A percentile compares a stretch with the other conserved stretches of the same genome.
These are phyloP conservation scores for Anthrax anthrax DNA, from an alignment of 2,888 invertebrate species.

Conservation along the genomic window DNA sequence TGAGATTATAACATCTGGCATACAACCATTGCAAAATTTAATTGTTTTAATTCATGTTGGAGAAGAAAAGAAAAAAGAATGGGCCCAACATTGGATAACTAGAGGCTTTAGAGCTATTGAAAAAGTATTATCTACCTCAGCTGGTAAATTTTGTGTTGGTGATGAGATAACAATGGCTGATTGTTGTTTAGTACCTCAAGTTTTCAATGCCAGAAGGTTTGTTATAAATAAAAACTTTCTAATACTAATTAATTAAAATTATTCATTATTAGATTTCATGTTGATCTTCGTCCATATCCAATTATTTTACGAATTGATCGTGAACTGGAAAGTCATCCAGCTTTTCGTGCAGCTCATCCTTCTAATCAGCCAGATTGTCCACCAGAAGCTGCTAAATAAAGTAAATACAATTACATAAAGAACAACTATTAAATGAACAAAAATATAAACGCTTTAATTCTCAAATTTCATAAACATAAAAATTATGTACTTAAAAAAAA, in stretches of 20 bases:
- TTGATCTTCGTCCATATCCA: slow-evolving; percentile 79
- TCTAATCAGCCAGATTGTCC: slow-evolving; percentile 91
- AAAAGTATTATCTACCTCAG: slow-evolving; percentile 63
- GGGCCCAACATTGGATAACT: slow-evolving; percentile 88
- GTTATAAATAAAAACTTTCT: background rate
- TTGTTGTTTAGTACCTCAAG: slow-evolving; percentile 88
- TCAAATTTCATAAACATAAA: too few species aligned
- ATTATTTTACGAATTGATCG: slow-evolving; percentile 77
- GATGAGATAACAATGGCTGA: slow-evolving; percentile 90
- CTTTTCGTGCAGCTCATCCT: slow-evolving; percentile 83
- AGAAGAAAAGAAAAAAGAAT: slow-evolving; percentile 78
- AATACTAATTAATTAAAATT: background rate
- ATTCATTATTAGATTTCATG: slow-evolving; percentile 57
- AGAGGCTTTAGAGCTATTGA: slow-evolving; percentile 84
- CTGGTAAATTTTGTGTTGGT: slow-evolving; percentile 87
- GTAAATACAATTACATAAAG: too few species aligned
- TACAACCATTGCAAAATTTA: slow-evolving; percentile 92
- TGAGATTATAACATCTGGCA: slow-evolving; percentile 84
- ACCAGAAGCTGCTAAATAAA: slow-evolving; percentile 66
- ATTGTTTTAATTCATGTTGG: slow-evolving; percentile 75
- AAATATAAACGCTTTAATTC: too few species aligned
- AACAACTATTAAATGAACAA: too few species aligned
- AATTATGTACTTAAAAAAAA: too few species aligned
- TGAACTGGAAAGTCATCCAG: slow-evolving; percentile 73
- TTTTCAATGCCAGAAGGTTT: slow-evolving; percentile 82